Base-by-base conservation (phyloP, 2,888 invertebrate species). In the Frankliniella intonsa region DNA sequence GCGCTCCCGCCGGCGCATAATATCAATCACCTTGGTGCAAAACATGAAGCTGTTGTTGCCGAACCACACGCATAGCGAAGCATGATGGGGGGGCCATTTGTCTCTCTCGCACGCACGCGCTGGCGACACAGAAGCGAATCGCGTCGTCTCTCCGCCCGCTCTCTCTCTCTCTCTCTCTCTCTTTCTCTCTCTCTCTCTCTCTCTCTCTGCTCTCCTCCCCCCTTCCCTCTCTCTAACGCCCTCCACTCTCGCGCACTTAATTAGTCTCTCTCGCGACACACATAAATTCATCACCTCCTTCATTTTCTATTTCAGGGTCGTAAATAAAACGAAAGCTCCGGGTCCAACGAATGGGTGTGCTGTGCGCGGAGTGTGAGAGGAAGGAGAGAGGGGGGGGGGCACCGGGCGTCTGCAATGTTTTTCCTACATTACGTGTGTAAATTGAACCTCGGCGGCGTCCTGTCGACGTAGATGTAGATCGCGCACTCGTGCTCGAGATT, bases 241-340 rank as follows among this genome's bases (percentile, higher is more conserved):
- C 62, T 17, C 14, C 19, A 1, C 12, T 25, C 12, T 1, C 11
- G 69, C 69, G n/a, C 69, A 76, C 69, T 76, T 76, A 76, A 76
- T 76, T 76, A 76, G 69, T 76, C 69, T 25, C 25, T 76, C 69
- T 76, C 25, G 69, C 69, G 69, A 76, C 69, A 76, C 38, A 38
- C 69, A 76, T 76, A 76, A 76, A 76, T 76, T 76, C 69, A 76
- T 76, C 69, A 76, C 69, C 69, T 76, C 69, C 69, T 76, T 76
- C 69, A 76, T 76, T 76, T 76, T 76, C 69, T 76, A 76, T 76
- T 76, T 76, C 69, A 76, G 22, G 69, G 69, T 25, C 69, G 69
- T 76, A 76, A 76, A 76, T 76, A 76, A 76, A 25, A 25, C 69
- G 22, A 76, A 76, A 76, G 69, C 69, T 76, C 69, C 69, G 69